Conservation (phyloP, 2,888 invertebrate genomes). For the Acrobasis suavella region DNA sequence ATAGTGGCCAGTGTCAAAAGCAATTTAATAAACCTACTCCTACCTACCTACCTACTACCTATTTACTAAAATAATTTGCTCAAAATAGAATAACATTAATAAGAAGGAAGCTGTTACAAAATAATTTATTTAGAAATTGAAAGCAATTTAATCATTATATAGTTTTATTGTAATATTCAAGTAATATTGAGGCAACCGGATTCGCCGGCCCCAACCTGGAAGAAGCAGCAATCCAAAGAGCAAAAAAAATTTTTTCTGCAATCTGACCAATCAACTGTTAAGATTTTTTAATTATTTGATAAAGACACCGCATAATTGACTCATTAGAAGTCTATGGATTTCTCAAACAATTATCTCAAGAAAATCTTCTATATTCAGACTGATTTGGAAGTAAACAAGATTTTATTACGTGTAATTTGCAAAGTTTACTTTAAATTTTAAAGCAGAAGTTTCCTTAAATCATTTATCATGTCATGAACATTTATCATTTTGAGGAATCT, state of each 20-base stretch:
- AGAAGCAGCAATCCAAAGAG: slow-evolving; percentile 8
- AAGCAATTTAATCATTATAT: no score
- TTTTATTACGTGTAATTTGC: background rate
- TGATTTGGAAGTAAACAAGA: background rate
- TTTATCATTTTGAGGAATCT: no score
- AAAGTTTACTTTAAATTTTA: background rate
- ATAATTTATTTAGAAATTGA: no score
- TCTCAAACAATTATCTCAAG: slow-evolving; percentile 6
- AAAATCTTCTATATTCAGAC: background rate
- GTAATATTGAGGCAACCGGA: slow-evolving; percentile 14
- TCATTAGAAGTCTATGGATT: background rate
- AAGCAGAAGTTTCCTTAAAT: background rate
- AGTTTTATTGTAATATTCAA: background rate
- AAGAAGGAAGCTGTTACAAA: no score
- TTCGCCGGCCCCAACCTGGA: slow-evolving; percentile 4
- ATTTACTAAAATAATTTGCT: no score
- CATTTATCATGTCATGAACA: no score
- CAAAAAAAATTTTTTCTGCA: no score
- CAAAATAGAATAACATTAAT: no score
- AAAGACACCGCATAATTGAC: slow-evolving; percentile 2
- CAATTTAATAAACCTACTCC: no score
- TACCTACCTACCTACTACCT: no score
- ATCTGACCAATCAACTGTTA: background rate
- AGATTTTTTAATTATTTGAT: slow-evolving; percentile 1
- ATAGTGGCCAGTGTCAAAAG: no score